phyloP scores from a whole-genome alignment of 2,113 vertebrate genomes.

The Leptocoma aspasia region DNA sequence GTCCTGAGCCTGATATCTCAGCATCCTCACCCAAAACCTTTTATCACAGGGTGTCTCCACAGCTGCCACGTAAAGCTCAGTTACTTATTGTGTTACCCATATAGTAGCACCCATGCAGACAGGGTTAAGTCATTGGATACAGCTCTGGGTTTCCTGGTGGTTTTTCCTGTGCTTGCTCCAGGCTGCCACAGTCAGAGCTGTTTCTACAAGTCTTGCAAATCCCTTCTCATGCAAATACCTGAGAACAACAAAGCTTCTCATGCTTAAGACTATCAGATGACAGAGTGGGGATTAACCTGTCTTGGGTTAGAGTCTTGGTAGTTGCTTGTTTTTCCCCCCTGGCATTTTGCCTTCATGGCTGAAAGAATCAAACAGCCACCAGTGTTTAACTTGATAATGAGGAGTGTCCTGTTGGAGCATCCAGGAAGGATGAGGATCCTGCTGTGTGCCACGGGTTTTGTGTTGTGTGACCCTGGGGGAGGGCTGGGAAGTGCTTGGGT shows the following conservation, averaged over 20 bases:
- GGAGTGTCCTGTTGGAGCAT: neutral
- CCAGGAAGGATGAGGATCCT: neutral
- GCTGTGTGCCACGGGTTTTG: neutral
- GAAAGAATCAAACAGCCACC: neutral
- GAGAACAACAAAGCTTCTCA: neutral
- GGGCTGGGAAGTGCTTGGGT: neutral
- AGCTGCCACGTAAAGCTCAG: neutral
- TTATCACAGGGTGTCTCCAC: neutral
- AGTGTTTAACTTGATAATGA: neutral
- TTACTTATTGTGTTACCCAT: neutral
- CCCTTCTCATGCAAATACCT: constrained; percentile 19
- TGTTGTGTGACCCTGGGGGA: neutral
- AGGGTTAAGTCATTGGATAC: neutral
- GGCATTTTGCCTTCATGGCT: neutral
- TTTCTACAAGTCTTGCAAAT: constrained; percentile 10
- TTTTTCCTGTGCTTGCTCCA: neutral
- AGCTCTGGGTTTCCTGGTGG: neutral
- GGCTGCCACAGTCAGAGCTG: neutral
- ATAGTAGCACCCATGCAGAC: neutral
- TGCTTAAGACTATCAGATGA: neutral
- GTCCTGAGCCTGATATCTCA: neutral
- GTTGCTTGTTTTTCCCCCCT: neutral
- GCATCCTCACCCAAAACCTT: neutral
- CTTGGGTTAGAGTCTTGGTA: neutral
- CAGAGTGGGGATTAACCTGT: neutral